Percentiles rank a stretch among this genome's conserved stretches.
Conservation (phyloP, 2,888 invertebrate species). For the Cephus pulcher region DNA sequence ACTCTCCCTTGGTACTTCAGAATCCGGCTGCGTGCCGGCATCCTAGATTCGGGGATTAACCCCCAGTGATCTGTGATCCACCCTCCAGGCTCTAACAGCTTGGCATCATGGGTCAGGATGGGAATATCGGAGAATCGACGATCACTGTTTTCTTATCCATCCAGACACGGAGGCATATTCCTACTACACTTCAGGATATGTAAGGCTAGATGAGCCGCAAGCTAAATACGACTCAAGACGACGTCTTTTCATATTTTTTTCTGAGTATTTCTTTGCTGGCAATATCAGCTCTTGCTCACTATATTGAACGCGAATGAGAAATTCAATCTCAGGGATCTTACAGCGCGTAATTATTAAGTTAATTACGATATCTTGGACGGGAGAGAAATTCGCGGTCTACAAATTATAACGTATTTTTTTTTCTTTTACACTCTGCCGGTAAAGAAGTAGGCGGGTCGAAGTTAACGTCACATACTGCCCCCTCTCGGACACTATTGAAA, state of each 20-base stretch:
- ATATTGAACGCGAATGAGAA: not conserved
- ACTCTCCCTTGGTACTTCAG: constrained; percentile 29
- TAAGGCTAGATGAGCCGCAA: not conserved
- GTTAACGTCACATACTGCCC: not conserved
- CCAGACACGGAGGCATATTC: not conserved
- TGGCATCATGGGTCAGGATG: not conserved
- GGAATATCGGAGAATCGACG: not conserved
- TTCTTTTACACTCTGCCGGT: not conserved
- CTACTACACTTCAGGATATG: not conserved
- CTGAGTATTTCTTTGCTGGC: not conserved
- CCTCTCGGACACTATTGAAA: not conserved
- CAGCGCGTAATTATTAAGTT: not conserved
- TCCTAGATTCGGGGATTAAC: constrained; percentile 33
- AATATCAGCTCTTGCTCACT: not conserved
- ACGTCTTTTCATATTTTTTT: not conserved
- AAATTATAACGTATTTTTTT: not conserved
- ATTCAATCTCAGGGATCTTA: not conserved
- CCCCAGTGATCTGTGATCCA: constrained; percentile 8
- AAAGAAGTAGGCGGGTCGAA: not conserved
- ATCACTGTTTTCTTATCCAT: not conserved
- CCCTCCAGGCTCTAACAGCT: not conserved
- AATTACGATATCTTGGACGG: not conserved
- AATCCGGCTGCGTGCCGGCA: constrained; percentile 29
- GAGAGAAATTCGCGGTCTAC: not conserved
- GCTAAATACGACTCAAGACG: not conserved